These are phyloP conservation scores for Ptychoptera contaminata DNA, from an alignment of 2,888 invertebrate species.

Conservation along the genomic window DNA sequence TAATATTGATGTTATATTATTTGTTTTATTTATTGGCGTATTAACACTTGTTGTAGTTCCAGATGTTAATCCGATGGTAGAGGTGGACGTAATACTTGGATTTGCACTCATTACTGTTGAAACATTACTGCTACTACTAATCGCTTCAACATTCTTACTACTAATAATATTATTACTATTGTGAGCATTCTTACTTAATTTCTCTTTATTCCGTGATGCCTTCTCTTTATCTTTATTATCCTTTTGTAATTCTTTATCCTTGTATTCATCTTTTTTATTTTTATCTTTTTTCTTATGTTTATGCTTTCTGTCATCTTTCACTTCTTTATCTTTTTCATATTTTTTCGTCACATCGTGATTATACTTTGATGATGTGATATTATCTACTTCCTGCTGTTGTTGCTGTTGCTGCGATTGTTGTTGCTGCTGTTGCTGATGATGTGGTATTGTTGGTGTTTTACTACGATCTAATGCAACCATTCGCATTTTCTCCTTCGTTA, in stretches of 20 bases:
- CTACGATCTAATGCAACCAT: conserved; percentile 15
- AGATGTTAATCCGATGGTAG: conserved; percentile 5
- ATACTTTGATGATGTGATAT: conserved; percentile 9
- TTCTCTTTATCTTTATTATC: conserved; percentile 26
- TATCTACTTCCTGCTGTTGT: conserved; percentile 9
- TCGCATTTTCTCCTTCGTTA: conserved; percentile 7
- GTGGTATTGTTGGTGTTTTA: conserved; percentile 10
- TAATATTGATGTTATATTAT: conserved; percentile 4
- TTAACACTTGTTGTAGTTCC: neutral
- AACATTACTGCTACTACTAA: neutral
- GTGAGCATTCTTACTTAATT: neutral
- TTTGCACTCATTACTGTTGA: neutral
- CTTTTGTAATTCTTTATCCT: conserved; percentile 36
- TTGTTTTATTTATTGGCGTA: too few relatives aligned
- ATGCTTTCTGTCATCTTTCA: conserved; percentile 36
- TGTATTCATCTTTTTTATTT: conserved; percentile 46
- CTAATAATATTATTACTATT: neutral
- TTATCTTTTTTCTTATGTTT: conserved; percentile 51
- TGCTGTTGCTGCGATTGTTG: conserved; percentile 13
- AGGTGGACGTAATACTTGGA: neutral
- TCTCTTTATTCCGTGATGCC: conserved; percentile 18
- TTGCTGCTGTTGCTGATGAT: conserved; percentile 14
- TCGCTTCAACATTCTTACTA: neutral
- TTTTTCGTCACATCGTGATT: conserved; percentile 12
- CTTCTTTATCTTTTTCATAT: conserved; percentile 16